Evolutionary conservation across 2,888 invertebrate genomes (phyloP).

Genomic region (Pyrrhia umbra): DNA sequence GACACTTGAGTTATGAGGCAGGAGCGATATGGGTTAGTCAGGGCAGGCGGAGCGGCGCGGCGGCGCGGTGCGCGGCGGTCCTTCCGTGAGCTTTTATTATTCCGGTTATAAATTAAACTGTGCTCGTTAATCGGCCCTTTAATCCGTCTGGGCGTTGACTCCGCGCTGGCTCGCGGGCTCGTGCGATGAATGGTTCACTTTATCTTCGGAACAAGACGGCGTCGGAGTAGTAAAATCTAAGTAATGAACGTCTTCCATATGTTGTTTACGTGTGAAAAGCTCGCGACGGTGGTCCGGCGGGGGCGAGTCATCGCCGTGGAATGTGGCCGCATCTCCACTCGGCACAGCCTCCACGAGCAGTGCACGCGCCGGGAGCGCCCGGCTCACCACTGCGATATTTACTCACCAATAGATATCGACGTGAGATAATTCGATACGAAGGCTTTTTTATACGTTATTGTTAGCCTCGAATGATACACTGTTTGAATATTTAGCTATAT

Average conservation of each 20-base stretch:
- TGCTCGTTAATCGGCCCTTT: slow-evolving; percentile 88
- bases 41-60: slow-evolving; percentile 43
- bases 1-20: slow-evolving; percentile 78
- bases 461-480: slow-evolving; percentile 89
- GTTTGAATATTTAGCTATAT: slow-evolving; percentile 90
- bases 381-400: slow-evolving; percentile 40
- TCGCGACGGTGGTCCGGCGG: slow-evolving; percentile 67
- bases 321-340: slow-evolving; percentile 79
- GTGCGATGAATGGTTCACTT: slow-evolving; percentile 73
- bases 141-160: slow-evolving; percentile 89
- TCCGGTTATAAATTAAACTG: slow-evolving; percentile 88
- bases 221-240: slow-evolving; percentile 77
- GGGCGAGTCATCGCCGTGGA: slow-evolving; percentile 83
- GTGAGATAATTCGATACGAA: slow-evolving; percentile 81
- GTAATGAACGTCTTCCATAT: slow-evolving; percentile 70
- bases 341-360: slow-evolving; percentile 67
- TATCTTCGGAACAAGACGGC: slow-evolving; percentile 68
- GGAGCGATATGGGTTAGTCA: slow-evolving; percentile 70
- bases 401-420: slow-evolving; percentile 78
- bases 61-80: slow-evolving; percentile 66
- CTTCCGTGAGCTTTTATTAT: slow-evolving; percentile 85
- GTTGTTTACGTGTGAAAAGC: slow-evolving; percentile 75
- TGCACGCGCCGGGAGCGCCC: slow-evolving; percentile 27
- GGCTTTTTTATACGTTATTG: slow-evolving; percentile 86
- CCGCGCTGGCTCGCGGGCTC: slow-evolving; percentile 67